Conservation (phyloP, 2,797 vertebrate species). For the Neosalanx taihuensis region DNA sequence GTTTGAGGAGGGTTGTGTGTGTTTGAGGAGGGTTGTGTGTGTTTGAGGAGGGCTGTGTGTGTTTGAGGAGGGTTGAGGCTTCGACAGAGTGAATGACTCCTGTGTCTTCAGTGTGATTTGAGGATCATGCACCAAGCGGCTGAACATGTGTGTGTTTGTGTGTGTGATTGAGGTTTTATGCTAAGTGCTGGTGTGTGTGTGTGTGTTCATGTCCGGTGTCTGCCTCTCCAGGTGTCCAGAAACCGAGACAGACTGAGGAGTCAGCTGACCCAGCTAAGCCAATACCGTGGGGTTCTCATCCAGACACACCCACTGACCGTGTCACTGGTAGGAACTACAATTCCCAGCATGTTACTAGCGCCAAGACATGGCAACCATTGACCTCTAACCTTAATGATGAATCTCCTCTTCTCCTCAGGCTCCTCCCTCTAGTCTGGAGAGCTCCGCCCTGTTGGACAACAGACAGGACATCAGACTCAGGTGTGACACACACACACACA, state of each 20-base stretch:
- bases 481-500: conserved; percentile 9
- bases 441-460: conserved; percentile 16
- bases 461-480: conserved; percentile 36
- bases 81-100: no score
- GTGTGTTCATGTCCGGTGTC: conserved; percentile 7
- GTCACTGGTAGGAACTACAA: conserved; percentile 42
- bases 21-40: no score
- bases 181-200: neutral
- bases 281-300: conserved; percentile 71
- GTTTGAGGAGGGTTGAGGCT: neutral
- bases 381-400: neutral
- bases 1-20: no score
- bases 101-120: neutral
- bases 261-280: conserved; percentile 65
- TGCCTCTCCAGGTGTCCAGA: conserved; percentile 44
- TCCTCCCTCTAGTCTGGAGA: conserved; percentile 18
- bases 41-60: no score
- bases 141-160: neutral
- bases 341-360: neutral
- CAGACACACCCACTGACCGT: conserved; percentile 70
- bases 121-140: neutral
- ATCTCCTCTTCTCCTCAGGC: neutral
- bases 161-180: neutral
- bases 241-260: conserved; percentile 69
- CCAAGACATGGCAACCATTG: neutral